Evolutionary conservation across 1,140 invertebrate species (phyloP), one percentile per base, ranked within the genome.

Genomic region (Panonychus citri): DNA sequence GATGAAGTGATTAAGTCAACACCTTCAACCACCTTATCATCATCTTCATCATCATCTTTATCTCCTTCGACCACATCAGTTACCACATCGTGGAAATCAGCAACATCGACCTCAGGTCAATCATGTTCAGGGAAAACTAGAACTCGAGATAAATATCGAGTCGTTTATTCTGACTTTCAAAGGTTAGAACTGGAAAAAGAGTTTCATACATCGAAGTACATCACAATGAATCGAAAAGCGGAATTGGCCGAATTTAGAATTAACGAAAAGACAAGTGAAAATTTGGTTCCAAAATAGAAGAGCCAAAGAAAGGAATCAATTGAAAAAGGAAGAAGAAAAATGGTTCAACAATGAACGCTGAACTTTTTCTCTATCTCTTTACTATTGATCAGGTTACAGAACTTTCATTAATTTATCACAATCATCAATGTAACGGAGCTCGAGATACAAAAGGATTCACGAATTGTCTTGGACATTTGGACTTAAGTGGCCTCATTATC

Each of bases 81-180:
- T 10, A n/a, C n/a, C 8, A 24, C 42, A 15, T 8, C 8, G 7
- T 46, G n/a, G 24, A 46, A n/a, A 19, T 8, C 42, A 8, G 8
- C 42, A 46, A 19, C n/a, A n/a, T 46, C 42, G n/a, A 21, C 13
- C n/a, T 17, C 39, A 40, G 39, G 39, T n/a, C 39, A 40, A 40
- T n/a, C 25, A 5, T 21, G 12, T 51, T 51, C 49, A 27, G 49
- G 49, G 49, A 90, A 89, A 76, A 93, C 88, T 24, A 74, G 93
- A 59, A 98, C 93, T n/a, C 95, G 93, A 74, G 93, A 98, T 73
- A 97, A 97, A 73, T 98, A 97, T 72, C 77, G 93, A 40, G 90
- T 96, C 3, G 94, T 98, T 28, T 98, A 98, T 72, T 88, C 83
- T 12, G 94, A 98, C 65, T 82, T 84, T 63, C 93, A 97, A 71